A percentile compares a stretch with the other conserved stretches of the same genome.
Evolutionary conservation across 2,797 vertebrate species (phyloP).

Genomic region (Onychomys leucogaster): DNA sequence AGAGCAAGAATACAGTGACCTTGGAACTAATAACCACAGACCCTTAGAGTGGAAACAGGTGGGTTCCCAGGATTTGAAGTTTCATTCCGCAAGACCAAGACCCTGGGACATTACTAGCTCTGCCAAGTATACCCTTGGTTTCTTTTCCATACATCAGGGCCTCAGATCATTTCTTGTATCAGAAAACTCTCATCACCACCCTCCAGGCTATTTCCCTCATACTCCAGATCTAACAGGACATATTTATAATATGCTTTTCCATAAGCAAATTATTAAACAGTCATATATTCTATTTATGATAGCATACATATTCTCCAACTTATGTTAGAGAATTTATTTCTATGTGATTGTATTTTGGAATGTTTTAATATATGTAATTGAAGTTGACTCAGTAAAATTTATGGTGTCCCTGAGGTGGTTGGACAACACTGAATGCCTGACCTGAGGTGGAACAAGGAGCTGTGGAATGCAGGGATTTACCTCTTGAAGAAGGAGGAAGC

Average conservation of each 20-base stretch:
- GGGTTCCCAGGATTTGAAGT: background rate
- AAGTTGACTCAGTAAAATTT: background rate
- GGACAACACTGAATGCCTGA: rapidly evolving
- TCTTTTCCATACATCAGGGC: background rate
- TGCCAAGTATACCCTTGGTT: background rate
- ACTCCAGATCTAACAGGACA: background rate
- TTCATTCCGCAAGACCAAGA: background rate
- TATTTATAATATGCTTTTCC: background rate
- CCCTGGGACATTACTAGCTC: background rate
- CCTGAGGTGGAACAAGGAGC: background rate
- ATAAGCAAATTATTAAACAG: background rate
- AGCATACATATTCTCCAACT: background rate
- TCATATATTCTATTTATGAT: background rate
- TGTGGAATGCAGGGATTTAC: background rate
- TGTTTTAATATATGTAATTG: background rate
- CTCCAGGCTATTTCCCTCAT: background rate
- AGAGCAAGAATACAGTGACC: background rate
- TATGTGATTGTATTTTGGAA: background rate
- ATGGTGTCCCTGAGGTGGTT: background rate
- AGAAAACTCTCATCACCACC: background rate
- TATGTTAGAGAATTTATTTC: background rate
- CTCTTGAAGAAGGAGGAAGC: background rate
- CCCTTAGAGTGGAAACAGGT: background rate
- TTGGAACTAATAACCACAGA: background rate
- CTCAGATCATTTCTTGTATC: too few species aligned